These are phyloP conservation scores for Pachypsylla venusta DNA, from an alignment of 1,140 invertebrate genomes.

Conservation along the genomic window DNA sequence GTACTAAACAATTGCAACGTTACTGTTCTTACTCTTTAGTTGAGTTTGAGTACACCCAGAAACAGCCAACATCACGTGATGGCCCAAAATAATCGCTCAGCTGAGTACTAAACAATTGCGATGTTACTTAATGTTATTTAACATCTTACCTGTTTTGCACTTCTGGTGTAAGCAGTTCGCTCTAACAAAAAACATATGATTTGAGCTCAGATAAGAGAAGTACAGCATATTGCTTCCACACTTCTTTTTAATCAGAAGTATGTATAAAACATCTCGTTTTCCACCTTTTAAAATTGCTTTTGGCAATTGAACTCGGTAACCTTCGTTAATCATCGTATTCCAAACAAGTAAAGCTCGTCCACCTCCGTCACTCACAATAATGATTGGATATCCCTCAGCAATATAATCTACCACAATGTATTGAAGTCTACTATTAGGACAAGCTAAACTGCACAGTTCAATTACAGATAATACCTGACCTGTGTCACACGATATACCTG, in stretches of 20 bases:
- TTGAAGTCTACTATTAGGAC: background rate
- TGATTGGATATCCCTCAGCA: slow-evolving; percentile 5
- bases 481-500: background rate
- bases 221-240: background rate
- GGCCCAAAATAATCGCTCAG: too few relatives aligned
- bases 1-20: too few relatives aligned
- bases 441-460: slow-evolving; percentile 6
- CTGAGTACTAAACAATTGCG: too few relatives aligned
- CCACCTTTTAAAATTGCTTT: background rate
- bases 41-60: too few relatives aligned
- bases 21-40: too few relatives aligned
- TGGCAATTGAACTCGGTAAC: background rate
- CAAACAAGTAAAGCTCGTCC: slow-evolving; percentile 10
- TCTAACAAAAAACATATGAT: background rate
- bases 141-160: background rate
- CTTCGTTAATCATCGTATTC: slow-evolving; percentile 18
- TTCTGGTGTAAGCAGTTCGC: background rate
- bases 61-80: too few relatives aligned
- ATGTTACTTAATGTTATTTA: too few relatives aligned
- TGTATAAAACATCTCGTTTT: background rate
- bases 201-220: background rate
- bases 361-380: slow-evolving; percentile 11
- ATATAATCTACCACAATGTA: slow-evolving; percentile 11
- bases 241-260: background rate
- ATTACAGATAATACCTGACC: background rate